A percentile compares a stretch with the other conserved stretches of the same genome.
These are phyloP conservation scores for Troilus luridus DNA, from an alignment of 2,888 invertebrate species.

Conservation along the genomic window DNA sequence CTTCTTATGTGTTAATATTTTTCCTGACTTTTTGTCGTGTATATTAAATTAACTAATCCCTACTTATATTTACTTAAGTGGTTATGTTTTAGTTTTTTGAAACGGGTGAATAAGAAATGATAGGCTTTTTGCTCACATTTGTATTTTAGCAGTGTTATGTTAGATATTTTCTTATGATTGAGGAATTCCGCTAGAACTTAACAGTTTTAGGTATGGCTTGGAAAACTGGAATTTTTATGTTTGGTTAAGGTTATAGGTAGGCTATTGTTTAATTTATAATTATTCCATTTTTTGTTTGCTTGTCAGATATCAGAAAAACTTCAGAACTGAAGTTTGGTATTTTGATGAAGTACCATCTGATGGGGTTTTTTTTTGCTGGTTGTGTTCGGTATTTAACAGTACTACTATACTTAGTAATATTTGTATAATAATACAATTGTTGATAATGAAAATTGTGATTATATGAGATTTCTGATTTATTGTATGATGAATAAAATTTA, in stretches of 20 bases:
- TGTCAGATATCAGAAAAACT: not conserved
- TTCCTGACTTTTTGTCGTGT: not conserved
- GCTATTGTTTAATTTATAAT: not conserved
- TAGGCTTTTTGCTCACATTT: not conserved
- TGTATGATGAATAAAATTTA: not conserved
- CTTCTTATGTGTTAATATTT: not conserved
- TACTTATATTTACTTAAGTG: not conserved
- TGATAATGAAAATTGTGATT: not conserved
- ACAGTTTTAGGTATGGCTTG: not conserved
- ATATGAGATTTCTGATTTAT: not conserved
- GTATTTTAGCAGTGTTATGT: not conserved
- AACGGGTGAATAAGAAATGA: not conserved
- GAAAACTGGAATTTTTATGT: not conserved
- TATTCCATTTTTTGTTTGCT: not conserved
- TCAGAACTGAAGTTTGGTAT: not conserved
- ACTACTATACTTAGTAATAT: not conserved
- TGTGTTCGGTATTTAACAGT: not conserved
- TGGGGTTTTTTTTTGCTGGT: not conserved
- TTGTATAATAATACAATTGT: conserved; percentile 7
- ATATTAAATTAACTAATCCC: not conserved
- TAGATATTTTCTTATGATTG: not conserved
- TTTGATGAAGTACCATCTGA: not conserved
- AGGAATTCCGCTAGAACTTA: not conserved
- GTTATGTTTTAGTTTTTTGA: not conserved
- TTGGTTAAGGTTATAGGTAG: not conserved